Percentiles rank a stretch among this genome's conserved stretches.
phyloP scores from a whole-genome alignment of 1,140 invertebrate genomes.

The Maconellicoccus hirsutus region DNA sequence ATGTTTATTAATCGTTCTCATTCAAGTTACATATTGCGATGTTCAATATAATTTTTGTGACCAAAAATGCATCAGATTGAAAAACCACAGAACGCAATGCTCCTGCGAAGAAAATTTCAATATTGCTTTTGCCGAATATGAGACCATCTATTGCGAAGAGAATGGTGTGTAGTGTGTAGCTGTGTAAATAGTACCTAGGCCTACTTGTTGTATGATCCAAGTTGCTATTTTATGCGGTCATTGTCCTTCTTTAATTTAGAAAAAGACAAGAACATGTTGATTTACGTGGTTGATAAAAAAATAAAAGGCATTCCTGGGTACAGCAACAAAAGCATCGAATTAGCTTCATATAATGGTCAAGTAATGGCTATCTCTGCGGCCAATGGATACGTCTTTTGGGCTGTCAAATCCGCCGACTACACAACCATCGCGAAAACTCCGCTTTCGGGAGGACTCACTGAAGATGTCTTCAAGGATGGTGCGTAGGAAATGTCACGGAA shows the following conservation, averaged over 20 bases:
- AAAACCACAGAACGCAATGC: background rate
- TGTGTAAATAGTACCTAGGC: too few species aligned
- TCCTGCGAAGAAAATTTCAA: background rate
- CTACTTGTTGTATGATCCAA: too few species aligned
- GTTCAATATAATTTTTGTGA: background rate
- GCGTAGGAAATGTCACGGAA: too few species aligned
- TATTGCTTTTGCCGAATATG: background rate
- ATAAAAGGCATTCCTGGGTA: background rate
- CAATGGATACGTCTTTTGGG: background rate
- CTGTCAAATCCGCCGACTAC: background rate
- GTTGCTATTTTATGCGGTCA: too few species aligned
- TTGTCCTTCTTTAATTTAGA: background rate
- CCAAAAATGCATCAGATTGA: background rate
- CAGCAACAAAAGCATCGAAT: background rate
- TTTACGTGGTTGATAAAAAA: background rate
- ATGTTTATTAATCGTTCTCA: too few species aligned
- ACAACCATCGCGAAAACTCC: background rate
- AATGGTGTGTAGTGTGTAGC: too few species aligned
- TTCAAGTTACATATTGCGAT: background rate
- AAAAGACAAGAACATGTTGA: background rate
- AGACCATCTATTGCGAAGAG: background rate
- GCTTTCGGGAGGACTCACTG: too few species aligned
- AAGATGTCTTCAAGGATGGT: background rate
- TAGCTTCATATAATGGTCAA: background rate
- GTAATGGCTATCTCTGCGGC: background rate